Base-by-base conservation (phyloP, 2,797 vertebrate genomes). In the Bradypodion pumilum region DNA sequence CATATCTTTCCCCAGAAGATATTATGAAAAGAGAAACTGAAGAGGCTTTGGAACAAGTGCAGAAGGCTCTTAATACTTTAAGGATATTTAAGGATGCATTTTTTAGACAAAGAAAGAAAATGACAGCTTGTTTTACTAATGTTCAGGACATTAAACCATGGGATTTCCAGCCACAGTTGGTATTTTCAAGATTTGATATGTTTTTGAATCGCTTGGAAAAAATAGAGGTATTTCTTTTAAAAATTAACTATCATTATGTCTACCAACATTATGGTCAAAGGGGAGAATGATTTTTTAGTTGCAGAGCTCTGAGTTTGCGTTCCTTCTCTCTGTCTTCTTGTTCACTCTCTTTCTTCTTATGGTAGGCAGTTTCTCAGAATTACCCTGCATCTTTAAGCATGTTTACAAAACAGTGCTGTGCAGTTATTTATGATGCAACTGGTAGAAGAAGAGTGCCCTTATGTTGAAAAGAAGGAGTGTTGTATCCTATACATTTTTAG, bases 91-190 rank as follows among this genome's bases (percentile, higher is more conserved):
- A 89, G 90, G 86, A 95, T 88, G 95, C 90, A 65, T 98, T 97
- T 87, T 95, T 96, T 86, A 94, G 80, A 74, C 95, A 96, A 87
- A 96, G 94, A 92, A 93, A 94, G 83, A 90, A 86, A 80, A 86
- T 97, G 89, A 85, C 91, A 84, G 93, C 68, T 82, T 95, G 94
- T 84, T 95, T 95, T 1, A 56, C 5, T 21, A 89, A 80, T 78
- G 86, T 65, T 62, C 85, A 90, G 46, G 84, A 95, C 87, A 82
- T 87, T 70, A 94, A 95, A 89, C 89, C 82, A 15, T 97, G 96
- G 96, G 95, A 98, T 96, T 98, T 98, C 90, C 96, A 94, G 63
- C 95, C 94, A 89, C 92, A 94, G 74, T 86, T 97, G 91, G 93
- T 97, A 80, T 97, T 98, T 93, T 91, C 91, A 87, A 95, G 93